These are phyloP conservation scores for Luperina testacea DNA, from an alignment of 2,888 invertebrate species.

Conservation along the genomic window DNA sequence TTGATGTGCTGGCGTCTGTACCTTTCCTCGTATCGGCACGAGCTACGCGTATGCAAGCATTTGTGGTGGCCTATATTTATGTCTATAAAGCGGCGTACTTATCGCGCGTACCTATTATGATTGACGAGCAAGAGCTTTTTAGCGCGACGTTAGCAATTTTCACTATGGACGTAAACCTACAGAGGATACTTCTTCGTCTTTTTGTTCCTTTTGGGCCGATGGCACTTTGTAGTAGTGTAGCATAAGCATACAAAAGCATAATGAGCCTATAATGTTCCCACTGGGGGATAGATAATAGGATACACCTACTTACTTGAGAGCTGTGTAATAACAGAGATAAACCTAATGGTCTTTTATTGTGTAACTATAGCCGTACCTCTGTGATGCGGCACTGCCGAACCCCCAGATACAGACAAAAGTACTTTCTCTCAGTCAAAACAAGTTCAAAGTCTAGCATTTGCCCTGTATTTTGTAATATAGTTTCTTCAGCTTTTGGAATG, in stretches of 20 bases:
- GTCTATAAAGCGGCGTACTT: neutral
- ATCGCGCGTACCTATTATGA: neutral
- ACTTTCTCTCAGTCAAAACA: slow-evolving; percentile 4
- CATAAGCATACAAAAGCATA: no score
- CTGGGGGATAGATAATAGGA: neutral
- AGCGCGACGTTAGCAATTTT: no score
- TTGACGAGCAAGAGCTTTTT: neutral
- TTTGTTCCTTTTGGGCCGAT: neutral
- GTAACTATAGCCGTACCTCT: neutral
- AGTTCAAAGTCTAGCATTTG: slow-evolving; percentile 12
- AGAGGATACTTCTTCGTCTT: neutral
- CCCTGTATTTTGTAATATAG: slow-evolving; percentile 21
- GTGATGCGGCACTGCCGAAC: neutral
- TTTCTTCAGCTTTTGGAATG: slow-evolving; percentile 8
- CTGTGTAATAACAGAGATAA: neutral
- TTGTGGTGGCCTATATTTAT: neutral
- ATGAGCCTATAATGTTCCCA: no score
- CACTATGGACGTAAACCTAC: neutral
- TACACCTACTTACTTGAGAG: neutral
- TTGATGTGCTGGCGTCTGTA: no score
- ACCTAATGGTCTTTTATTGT: neutral
- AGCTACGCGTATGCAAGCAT: neutral
- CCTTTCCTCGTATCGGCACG: neutral
- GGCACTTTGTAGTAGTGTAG: no score
- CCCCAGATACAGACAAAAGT: neutral